Conservation (phyloP, 2,797 vertebrate genomes). For the Enteromius mattozi region DNA sequence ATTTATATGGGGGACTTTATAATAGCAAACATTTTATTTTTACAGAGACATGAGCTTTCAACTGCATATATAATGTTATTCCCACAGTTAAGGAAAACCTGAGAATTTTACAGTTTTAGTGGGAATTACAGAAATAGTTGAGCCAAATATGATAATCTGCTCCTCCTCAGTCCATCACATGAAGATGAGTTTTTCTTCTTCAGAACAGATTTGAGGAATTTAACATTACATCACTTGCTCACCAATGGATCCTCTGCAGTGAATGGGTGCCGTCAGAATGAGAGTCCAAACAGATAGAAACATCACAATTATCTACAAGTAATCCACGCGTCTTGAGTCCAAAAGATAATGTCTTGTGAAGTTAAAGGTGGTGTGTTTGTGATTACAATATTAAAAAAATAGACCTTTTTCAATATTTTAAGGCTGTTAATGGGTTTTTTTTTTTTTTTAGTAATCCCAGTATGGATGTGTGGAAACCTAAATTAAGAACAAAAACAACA, state of each 20-base stretch:
- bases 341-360: neutral
- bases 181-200: neutral
- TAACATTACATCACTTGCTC: neutral
- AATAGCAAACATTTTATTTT: neutral
- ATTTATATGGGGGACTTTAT: neutral
- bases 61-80: neutral
- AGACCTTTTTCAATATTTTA: neutral
- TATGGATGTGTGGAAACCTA: neutral
- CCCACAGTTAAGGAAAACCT: neutral
- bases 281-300: neutral
- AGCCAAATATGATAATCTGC: neutral
- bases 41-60: neutral
- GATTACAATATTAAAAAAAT: neutral
- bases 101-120: neutral
- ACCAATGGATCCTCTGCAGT: neutral
- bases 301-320: neutral
- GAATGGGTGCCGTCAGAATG: neutral
- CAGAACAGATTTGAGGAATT: neutral
- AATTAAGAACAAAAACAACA: neutral
- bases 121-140: neutral
- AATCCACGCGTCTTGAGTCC: neutral
- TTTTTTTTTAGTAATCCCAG: neutral
- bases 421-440: neutral
- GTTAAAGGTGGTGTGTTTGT: neutral
- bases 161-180: neutral